Evolutionary conservation across 2,888 invertebrate species (phyloP), one percentile per base, ranked within the genome.

Genomic region (Oeneis ivallda): DNA sequence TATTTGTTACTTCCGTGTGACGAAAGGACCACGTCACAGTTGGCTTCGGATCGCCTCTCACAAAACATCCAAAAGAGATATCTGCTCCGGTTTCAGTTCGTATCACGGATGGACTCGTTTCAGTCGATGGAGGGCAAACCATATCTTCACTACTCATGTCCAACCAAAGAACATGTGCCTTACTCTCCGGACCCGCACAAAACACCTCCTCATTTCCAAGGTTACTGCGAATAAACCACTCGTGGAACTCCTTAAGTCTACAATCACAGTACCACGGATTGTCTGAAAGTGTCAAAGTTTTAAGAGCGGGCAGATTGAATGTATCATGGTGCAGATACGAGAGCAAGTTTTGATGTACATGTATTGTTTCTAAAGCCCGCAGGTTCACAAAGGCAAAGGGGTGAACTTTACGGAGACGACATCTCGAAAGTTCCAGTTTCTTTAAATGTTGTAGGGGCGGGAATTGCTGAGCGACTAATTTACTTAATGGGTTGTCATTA

Each of bases 261-360:
- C 98, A 98, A 85, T 98, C 97, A 83, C 98, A 98, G 73, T 93
- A 94, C 98, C 98, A 98, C 8, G 96, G 97, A 83, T 98, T 98
- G 41, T 95, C 95, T 72, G 96, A 95, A 62, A 98, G 85, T 11
- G 95, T 94, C 15, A 98, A 89, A 3, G 96, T 96, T 89, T 97
- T 97, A 57, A 98, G 90, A 64, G 84, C 77, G 4, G 90, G 89
- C 49, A 92, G 80, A 73, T 92, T 89, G 62, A 92, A 90, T 1
- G 91, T 90, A 59, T 87, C 84, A 69, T 84, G 84, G 73, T 91
- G 90, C 32, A 98, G 92, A 75, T 93, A 93, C 15, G 94, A 93
- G 71, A 98, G 95, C 69, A 94, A 93, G 85, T 97, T 98, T 72
- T 96, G 95, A 66, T 95, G 95, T 57, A 97, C 91, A 77, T 97